Evolutionary conservation across 2,113 vertebrate species (phyloP).

Genomic region (Argyrosomus japonicus): DNA sequence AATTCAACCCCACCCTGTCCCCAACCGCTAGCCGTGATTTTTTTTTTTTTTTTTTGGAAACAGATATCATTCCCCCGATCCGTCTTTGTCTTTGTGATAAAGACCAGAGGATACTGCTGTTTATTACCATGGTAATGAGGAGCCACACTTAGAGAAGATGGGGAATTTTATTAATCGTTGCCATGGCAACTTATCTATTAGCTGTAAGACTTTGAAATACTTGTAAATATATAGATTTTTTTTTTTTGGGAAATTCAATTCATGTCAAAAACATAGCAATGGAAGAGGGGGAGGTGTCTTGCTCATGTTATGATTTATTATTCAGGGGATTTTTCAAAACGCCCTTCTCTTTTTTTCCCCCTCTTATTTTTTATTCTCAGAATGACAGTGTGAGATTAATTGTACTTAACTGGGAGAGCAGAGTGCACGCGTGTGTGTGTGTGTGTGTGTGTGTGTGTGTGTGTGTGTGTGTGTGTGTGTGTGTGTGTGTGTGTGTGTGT

Average conservation of each 20-base stretch:
- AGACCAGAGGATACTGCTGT: conserved; percentile 33
- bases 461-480: no score
- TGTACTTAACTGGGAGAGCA: conserved; percentile 64
- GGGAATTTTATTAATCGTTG: conserved; percentile 56
- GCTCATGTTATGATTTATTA: conserved; percentile 66
- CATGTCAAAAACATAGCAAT: conserved; percentile 23
- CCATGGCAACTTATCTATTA: conserved; percentile 57
- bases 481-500: neutral
- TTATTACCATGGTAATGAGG: conserved; percentile 73
- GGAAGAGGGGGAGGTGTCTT: neutral
- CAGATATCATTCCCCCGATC: conserved; percentile 57
- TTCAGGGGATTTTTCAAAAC: conserved; percentile 54
- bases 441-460: no score
- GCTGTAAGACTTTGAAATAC: conserved; percentile 34
- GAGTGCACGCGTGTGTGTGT: neutral
- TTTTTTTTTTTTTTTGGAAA: conserved; percentile 23
- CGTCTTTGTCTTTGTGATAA: conserved; percentile 57
- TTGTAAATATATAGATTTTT: conserved; percentile 14
- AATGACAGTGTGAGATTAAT: conserved; percentile 68
- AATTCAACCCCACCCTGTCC: neutral
- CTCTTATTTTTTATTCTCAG: conserved; percentile 14
- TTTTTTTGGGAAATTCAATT: neutral
- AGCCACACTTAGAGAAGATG: conserved; percentile 54
- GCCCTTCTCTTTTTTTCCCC: neutral
- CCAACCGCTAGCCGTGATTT: neutral